Conservation (phyloP, 2,888 invertebrate species). For the Ectropis crepuscularia region DNA sequence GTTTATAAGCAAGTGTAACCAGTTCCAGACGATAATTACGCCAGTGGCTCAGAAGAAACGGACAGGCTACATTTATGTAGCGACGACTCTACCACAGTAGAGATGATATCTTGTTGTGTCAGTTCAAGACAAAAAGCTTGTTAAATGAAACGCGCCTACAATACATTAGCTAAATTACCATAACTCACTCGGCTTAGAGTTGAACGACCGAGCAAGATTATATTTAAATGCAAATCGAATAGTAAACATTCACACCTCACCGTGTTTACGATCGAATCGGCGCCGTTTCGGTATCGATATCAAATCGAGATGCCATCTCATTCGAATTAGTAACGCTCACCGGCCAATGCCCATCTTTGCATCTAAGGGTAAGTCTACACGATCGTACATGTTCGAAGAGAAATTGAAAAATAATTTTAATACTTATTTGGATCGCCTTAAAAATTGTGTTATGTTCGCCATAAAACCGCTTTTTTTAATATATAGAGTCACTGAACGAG, state of each 20-base stretch:
- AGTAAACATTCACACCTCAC: slow-evolving; percentile 35
- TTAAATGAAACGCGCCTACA: slow-evolving; percentile 10
- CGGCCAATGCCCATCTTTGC: neutral
- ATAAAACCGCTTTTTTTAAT: no score
- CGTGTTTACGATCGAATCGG: slow-evolving; percentile 28
- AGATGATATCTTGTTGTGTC: neutral
- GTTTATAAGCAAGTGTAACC: no score
- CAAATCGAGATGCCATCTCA: slow-evolving; percentile 17
- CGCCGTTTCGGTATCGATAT: slow-evolving; percentile 15
- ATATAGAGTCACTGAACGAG: no score
- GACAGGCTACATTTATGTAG: no score
- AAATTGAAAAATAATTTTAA: no score
- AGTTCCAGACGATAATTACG: no score
- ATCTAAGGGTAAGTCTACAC: neutral
- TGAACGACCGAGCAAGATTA: slow-evolving; percentile 32
- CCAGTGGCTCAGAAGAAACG: no score
- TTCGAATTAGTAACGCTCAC: slow-evolving; percentile 4
- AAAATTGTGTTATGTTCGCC: no score
- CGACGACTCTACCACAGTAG: no score
- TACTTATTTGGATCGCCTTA: no score
- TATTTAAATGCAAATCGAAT: slow-evolving; percentile 36
- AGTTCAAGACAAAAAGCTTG: slow-evolving; percentile 3
- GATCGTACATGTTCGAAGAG: no score
- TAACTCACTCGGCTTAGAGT: slow-evolving; percentile 24
- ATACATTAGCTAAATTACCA: slow-evolving; percentile 25